Conservation (phyloP, 2,888 invertebrate species). For the Tanypteryx hageni region DNA sequence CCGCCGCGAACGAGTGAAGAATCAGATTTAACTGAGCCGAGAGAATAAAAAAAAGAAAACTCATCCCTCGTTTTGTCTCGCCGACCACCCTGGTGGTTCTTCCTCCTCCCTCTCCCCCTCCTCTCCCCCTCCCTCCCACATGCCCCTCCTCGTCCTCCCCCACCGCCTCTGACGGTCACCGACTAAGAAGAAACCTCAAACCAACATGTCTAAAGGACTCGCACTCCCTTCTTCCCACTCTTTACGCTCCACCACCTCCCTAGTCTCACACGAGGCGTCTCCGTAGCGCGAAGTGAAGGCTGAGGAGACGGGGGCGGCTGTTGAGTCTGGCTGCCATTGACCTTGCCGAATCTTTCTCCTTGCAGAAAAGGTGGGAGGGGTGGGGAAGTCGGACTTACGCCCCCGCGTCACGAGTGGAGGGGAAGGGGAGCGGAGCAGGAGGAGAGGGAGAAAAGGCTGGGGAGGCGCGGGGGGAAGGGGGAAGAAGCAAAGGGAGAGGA, state of each 20-base stretch:
- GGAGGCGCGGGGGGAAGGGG: neutral
- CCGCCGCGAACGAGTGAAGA: constrained; percentile 34
- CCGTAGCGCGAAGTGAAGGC: constrained; percentile 26
- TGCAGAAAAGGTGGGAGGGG: neutral
- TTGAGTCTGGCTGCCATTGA: constrained; percentile 49
- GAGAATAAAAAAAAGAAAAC: constrained; percentile 13
- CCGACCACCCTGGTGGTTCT: constrained; percentile 48
- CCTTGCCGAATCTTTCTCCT: constrained; percentile 55
- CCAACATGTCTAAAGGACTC: constrained; percentile 20
- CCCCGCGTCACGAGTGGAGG: neutral
- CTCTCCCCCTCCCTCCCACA: neutral
- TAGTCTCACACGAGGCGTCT: constrained; percentile 30
- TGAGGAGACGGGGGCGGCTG: neutral
- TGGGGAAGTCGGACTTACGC: constrained; percentile 3
- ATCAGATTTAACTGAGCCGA: constrained; percentile 43
- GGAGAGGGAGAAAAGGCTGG: neutral
- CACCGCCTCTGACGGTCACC: constrained; percentile 5
- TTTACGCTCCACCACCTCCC: neutral
- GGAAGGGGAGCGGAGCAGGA: neutral
- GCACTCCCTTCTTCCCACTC: neutral
- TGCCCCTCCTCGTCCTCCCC: neutral
- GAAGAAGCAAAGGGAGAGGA: neutral
- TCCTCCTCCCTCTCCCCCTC: neutral
- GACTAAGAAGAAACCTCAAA: neutral
- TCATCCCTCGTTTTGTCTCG: constrained; percentile 26